Conservation (phyloP, 37 sponge, comb jelly and placozoan genomes). For the Oscarella lobularis region DNA sequence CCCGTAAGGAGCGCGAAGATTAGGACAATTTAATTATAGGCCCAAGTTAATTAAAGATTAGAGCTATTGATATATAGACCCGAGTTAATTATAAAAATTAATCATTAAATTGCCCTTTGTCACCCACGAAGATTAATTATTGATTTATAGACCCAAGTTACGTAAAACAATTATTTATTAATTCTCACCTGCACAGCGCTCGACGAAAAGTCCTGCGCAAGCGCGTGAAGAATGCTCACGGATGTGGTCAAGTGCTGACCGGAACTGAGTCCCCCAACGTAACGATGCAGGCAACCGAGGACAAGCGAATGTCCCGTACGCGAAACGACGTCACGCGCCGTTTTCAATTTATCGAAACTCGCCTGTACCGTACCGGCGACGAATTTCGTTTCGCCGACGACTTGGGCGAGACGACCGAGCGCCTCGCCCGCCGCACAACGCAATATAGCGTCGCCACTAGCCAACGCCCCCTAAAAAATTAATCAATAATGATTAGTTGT, state of each 20-base stretch:
- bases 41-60: too few relatives aligned
- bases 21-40: too few relatives aligned
- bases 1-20: too few relatives aligned
- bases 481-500: neutral
- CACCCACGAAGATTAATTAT: too few relatives aligned
- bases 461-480: conserved; percentile 40
- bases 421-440: conserved; percentile 90
- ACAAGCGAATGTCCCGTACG: conserved; percentile 84
- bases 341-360: conserved; percentile 48
- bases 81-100: too few relatives aligned
- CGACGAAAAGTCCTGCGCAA: conserved; percentile 49
- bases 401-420: conserved; percentile 74
- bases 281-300: conserved; percentile 87
- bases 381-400: conserved; percentile 51
- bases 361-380: conserved; percentile 72
- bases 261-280: conserved; percentile 86
- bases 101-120: too few relatives aligned
- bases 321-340: conserved; percentile 38
- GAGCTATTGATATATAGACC: too few relatives aligned
- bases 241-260: conserved; percentile 77
- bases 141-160: too few relatives aligned
- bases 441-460: conserved; percentile 69
- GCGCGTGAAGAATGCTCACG: conserved; percentile 56
- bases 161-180: neutral
- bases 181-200: conserved; percentile 25